Evolutionary conservation across 2,888 invertebrate species (phyloP).

Genomic region (Bhutanitis thaidina): DNA sequence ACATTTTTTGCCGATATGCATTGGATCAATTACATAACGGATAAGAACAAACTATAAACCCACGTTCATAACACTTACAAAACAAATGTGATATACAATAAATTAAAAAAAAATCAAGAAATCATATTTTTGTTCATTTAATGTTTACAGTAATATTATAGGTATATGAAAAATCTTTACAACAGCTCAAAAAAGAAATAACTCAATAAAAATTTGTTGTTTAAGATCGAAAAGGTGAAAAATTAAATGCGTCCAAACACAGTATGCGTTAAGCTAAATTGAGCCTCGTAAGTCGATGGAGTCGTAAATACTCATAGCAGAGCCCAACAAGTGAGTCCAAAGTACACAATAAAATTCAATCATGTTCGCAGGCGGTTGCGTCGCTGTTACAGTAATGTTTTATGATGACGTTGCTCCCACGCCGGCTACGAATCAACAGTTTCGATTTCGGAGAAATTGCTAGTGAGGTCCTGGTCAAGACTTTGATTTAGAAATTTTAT

Average conservation of each 20-base stretch:
- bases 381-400: constrained; percentile 60
- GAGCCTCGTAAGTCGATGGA: constrained; percentile 15
- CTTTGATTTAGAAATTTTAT: constrained; percentile 2
- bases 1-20: no score
- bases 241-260: constrained; percentile 6
- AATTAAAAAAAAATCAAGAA: no score
- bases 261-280: constrained; percentile 18
- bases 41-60: no score
- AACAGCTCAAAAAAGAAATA: no score
- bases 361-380: constrained; percentile 56
- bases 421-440: constrained; percentile 44
- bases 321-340: constrained; percentile 44
- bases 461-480: not conserved
- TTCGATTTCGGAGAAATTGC: constrained; percentile 19
- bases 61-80: no score
- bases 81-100: no score
- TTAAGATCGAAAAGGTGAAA: not conserved
- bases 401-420: constrained; percentile 73
- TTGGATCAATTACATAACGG: no score
- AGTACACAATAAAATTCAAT: constrained; percentile 72
- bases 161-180: no score
- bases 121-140: no score
- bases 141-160: no score
- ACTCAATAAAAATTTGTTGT: no score
- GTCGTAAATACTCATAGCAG: constrained; percentile 25